Evolutionary conservation across 2,888 invertebrate species (phyloP).

Genomic region (Macrophya annulata): DNA sequence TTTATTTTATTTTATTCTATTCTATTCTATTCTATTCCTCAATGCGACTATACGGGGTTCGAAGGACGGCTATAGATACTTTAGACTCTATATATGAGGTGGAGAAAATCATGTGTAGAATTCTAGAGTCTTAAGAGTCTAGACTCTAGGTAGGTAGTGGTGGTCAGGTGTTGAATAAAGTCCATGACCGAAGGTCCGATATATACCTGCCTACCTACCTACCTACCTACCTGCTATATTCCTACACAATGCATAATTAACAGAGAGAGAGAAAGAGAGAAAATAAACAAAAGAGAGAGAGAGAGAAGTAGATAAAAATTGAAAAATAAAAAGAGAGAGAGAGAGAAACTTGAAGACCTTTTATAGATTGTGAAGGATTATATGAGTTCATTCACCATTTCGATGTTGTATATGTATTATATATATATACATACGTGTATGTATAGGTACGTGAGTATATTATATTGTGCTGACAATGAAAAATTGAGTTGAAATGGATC

Average conservation of each 20-base stretch:
- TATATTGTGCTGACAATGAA: too few relatives aligned
- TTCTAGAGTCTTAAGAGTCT: neutral
- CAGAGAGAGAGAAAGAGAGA: too few relatives aligned
- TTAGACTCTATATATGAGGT: neutral
- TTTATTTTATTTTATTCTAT: too few relatives aligned
- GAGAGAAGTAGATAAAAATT: too few relatives aligned
- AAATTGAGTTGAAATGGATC: too few relatives aligned
- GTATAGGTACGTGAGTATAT: too few relatives aligned
- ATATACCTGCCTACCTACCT: neutral
- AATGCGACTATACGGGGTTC: neutral
- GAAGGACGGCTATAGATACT: neutral
- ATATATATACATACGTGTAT: too few relatives aligned
- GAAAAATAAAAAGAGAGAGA: neutral
- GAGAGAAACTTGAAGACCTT: neutral
- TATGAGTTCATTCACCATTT: conserved; percentile 3
- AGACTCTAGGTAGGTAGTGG: neutral
- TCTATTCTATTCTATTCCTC: neutral
- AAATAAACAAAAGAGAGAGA: neutral
- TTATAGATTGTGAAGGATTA: neutral
- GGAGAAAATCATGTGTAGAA: neutral
- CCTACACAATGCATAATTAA: conserved; percentile 20
- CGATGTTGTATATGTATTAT: neutral
- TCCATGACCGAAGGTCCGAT: conserved; percentile 3
- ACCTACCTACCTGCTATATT: neutral
- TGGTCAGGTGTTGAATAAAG: conserved; percentile 20